Conservation (phyloP, 2,888 invertebrate genomes). For the Drosophila falleni region DNA sequence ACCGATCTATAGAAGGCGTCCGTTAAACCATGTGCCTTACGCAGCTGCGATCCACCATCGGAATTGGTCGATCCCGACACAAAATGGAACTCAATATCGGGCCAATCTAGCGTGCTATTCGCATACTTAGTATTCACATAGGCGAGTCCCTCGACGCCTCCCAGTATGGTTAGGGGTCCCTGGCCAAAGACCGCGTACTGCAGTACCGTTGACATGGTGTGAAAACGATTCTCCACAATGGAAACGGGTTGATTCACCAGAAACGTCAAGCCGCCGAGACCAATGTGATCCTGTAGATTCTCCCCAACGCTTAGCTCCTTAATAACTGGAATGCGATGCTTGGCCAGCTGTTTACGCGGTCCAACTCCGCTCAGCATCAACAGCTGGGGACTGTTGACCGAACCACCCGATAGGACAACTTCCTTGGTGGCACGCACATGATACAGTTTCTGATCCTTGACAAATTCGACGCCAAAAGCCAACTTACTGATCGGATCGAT, state of each 20-base stretch:
- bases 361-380: constrained; percentile 97
- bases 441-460: constrained; percentile 90
- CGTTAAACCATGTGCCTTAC: constrained; percentile 92
- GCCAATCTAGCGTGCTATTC: constrained; percentile 92
- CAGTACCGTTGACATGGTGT: constrained; percentile 92
- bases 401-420: constrained; percentile 95
- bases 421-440: constrained; percentile 93
- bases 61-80: constrained; percentile 94
- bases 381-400: constrained; percentile 97
- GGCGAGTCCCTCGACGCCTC: constrained; percentile 95
- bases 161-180: constrained; percentile 94
- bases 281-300: constrained; percentile 96
- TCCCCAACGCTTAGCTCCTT: constrained; percentile 93
- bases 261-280: constrained; percentile 93
- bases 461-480: constrained; percentile 93
- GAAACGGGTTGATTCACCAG: constrained; percentile 92
- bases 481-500: constrained; percentile 91
- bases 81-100: constrained; percentile 96
- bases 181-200: constrained; percentile 93
- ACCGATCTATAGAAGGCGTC: constrained; percentile 91
- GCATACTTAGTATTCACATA: constrained; percentile 95
- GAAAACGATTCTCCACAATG: constrained; percentile 91
- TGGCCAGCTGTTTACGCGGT: constrained; percentile 89
- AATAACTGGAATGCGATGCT: constrained; percentile 91
- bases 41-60: constrained; percentile 93